Base-by-base conservation (phyloP, 2,888 invertebrate species). In the Venustoraphidia nigricollis region DNA sequence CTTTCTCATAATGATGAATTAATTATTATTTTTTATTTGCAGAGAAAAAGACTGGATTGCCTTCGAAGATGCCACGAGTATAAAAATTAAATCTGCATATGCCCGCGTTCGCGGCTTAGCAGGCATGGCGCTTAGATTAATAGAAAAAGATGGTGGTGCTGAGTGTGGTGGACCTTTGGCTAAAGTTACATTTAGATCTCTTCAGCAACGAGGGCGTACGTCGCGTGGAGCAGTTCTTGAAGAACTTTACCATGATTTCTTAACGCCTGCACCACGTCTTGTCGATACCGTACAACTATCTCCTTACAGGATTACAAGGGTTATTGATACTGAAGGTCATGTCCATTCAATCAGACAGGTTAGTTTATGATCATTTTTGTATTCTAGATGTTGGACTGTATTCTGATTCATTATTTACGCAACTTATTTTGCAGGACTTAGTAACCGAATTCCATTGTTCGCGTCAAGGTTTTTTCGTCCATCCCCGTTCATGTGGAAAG, bases 11-110 rank as follows among this genome's bases (percentile, higher is more conserved):
- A 17, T 17, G 17, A 11, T 41, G 2, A 8, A 17, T 42, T 42
- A 10, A 11, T 42, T 9, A 14, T 42, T 27, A 27, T 42, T 34
- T 42, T 34, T 34, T 42, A 9, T 47, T 56, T 58, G 9, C 58
- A 79, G 78, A 59, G 73, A 79, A 59, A 71, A 71, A 44, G 75
- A 77, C 11, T 86, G 86, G 85, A 74, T 86, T 45, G 78, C 84
- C 5, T 85, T 83, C 59, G 86, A 86, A 58, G 86, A 86, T 60
- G 66, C 76, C 1, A 79, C 77, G 13, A 82, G 83, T 43, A 73
- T 81, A 13, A 78, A 81, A 57, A 83, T 85, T 54, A 86, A 85
- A 69, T 81, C 81, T 10, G 85, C 84, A 63, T 86, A 86, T 63
- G 73, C 77, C 0, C 63, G 84, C 34, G 73, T 86, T 10, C 72